Evolutionary conservation across 2,797 vertebrate genomes (phyloP).

Genomic region (Tragopan temminckii): DNA sequence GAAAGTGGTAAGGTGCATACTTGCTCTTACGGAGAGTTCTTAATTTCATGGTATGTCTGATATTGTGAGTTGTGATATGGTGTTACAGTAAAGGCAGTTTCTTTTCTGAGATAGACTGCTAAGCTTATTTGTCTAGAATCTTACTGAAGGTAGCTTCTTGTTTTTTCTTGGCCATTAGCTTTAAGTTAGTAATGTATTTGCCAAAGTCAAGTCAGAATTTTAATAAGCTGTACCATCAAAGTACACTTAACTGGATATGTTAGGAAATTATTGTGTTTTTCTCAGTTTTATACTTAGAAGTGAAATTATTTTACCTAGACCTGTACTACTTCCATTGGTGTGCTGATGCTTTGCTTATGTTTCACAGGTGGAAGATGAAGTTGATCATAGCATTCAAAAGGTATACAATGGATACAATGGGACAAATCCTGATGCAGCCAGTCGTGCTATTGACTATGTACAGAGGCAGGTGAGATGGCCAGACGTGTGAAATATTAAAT

Average conservation of each 20-base stretch:
- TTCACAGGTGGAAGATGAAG: conserved; percentile 92
- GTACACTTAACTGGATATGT: not conserved
- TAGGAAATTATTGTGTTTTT: not conserved
- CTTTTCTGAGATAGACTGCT: not conserved
- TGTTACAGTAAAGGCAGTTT: not conserved
- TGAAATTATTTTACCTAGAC: not conserved
- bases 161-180: not conserved
- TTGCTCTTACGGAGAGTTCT: not conserved
- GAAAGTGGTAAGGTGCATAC: not conserved
- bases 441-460: conserved; percentile 97
- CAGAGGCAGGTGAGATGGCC: conserved; percentile 90
- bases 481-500: not conserved
- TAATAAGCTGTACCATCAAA: not conserved
- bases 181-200: not conserved
- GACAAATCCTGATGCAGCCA: conserved; percentile 93
- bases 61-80: not conserved
- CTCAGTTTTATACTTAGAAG: not conserved
- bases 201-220: not conserved
- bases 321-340: not conserved
- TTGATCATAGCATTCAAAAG: conserved; percentile 94
- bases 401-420: conserved; percentile 96
- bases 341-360: conserved; percentile 11
- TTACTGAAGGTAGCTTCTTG: not conserved
- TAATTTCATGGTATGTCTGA: not conserved
- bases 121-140: not conserved